Evolutionary conservation across 2,113 vertebrate species (phyloP), one percentile per base, ranked within the genome.

Genomic region (Microcebus griseorufus): DNA sequence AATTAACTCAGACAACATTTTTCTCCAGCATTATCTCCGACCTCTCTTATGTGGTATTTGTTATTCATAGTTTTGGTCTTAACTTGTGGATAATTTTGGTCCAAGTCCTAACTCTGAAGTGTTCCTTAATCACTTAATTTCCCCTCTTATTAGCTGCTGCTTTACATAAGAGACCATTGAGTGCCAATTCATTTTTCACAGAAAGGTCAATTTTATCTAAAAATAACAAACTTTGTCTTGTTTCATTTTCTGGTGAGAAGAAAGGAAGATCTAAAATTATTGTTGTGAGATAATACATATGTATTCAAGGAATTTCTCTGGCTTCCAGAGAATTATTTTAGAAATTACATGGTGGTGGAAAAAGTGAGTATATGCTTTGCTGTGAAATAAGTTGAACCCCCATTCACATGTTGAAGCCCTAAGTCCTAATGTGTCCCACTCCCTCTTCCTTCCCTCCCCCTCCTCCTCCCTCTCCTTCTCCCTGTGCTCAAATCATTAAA

Each of bases 171-270:
- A 96, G 93, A 91, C 84, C 48, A 92, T 9, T 73, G 94, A 98
- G 85, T 64, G 18, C 76, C 93, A 93, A 91, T 94, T 97, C 76
- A 93, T 95, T 95, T 96, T 81, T 9, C 64, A 70, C 22, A 83
- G 62, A 97, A 96, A 97, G 94, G 94, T 98, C 91, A 97, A 81
- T 88, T 95, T 97, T 94, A 64, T 94, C 94, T 93, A 91, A 97
- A 96, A 96, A 82, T 93, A 95, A 85, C 60, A 92, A 92, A 92
- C 32, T 95, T 70, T 48, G 22, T 42, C 76, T 81, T 94, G 7
- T 85, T 95, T 97, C 23, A 95, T 92, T 96, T 95, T 48, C 64
- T 65, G n/a, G 32, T 76, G 64, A 45, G 20, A 92, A 80, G 37
- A 92, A 93, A 85, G 25, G 64, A 85, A 92, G 13, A 81, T 94